Percentiles rank a stretch among this genome's conserved stretches.
Conservation (phyloP, 1,140 invertebrate genomes). For the Halesus radiatus region DNA sequence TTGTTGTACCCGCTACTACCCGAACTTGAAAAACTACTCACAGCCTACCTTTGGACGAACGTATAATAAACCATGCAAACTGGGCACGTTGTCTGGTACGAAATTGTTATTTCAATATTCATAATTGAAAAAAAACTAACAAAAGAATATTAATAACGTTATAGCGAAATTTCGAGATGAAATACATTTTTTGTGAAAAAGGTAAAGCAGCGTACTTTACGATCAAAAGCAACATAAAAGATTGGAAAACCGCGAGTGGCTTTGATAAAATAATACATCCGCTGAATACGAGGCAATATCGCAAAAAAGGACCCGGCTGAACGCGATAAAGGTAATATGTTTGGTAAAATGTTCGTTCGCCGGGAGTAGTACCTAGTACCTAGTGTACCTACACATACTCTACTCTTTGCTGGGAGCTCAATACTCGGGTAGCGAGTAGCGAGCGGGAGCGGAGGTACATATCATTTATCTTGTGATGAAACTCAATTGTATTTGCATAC, state of each 20-base stretch:
- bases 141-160: too few species aligned
- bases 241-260: slow-evolving; percentile 11
- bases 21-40: too few species aligned
- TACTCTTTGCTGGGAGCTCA: too few species aligned
- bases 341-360: slow-evolving; percentile 11
- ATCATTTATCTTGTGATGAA: slow-evolving; percentile 40
- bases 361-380: too few species aligned
- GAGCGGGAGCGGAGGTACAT: not conserved
- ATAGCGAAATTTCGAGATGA: too few species aligned
- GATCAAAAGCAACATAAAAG: slow-evolving; percentile 20
- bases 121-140: too few species aligned
- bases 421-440: not conserved
- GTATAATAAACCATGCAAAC: not conserved
- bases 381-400: too few species aligned
- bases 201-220: slow-evolving; percentile 2
- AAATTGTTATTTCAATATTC: too few species aligned
- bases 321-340: slow-evolving; percentile 25
- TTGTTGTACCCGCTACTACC: too few species aligned
- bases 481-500: slow-evolving; percentile 41
- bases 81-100: too few species aligned
- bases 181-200: not conserved
- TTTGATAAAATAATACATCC: slow-evolving; percentile 28
- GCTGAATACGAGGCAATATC: slow-evolving; percentile 29
- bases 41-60: too few species aligned
- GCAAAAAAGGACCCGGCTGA: slow-evolving; percentile 12